Percentiles rank a stretch among this genome's conserved stretches.
Evolutionary conservation across 2,113 vertebrate species (phyloP).

Genomic region (Pangasianodon gigas): DNA sequence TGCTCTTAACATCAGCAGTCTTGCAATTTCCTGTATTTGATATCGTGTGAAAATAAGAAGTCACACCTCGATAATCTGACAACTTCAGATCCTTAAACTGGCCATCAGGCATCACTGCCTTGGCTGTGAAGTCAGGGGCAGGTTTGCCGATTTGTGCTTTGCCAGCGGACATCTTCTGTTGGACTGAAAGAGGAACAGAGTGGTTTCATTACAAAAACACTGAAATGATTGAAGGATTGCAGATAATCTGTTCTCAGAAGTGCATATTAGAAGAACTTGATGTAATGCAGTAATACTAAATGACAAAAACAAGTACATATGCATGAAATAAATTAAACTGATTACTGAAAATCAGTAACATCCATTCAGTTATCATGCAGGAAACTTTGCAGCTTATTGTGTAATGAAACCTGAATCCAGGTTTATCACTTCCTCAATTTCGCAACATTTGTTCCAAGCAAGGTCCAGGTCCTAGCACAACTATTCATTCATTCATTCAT

Average conservation of each 20-base stretch:
- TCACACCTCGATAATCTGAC: constrained; percentile 88
- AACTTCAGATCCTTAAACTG: constrained; percentile 90
- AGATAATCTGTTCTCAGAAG: background rate
- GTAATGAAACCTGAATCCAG: background rate
- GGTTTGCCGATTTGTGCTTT: constrained; percentile 89
- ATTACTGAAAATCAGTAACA: background rate
- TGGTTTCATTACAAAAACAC: background rate
- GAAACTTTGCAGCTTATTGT: background rate
- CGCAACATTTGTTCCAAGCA: constrained; percentile 8
- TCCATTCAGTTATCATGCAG: background rate
- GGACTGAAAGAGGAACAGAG: constrained; percentile 51
- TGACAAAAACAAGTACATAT: background rate
- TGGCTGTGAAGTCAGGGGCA: constrained; percentile 91
- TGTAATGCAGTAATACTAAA: background rate
- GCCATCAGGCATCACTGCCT: constrained; percentile 93
- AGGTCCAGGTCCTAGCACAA: background rate
- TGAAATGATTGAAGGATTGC: background rate
- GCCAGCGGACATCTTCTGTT: constrained; percentile 87
- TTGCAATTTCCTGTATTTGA: background rate
- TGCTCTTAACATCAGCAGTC: background rate
- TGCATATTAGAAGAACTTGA: too few species aligned
- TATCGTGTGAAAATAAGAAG: background rate
- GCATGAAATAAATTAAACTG: background rate
- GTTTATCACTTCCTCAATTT: constrained; percentile 31
- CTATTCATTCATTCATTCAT: background rate